Conservation (phyloP, 2,797 vertebrate genomes). For the Clarias platycephalus region DNA sequence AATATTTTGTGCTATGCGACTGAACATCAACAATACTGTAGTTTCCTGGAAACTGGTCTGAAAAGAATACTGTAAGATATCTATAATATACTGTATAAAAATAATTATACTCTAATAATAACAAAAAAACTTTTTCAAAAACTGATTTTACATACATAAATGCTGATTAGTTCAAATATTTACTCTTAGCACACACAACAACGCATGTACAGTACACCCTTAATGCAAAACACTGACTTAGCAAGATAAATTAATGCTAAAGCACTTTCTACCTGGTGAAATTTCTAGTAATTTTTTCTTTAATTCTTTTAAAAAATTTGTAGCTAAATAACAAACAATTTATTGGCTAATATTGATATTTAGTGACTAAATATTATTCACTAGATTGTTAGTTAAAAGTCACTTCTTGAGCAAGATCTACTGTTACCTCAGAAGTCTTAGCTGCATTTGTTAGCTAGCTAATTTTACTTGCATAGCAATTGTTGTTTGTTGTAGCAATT, state of each 20-base stretch:
- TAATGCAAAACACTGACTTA: background rate
- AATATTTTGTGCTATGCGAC: background rate
- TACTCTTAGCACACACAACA: background rate
- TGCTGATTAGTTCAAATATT: background rate
- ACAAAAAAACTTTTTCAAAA: background rate
- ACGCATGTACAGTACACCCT: background rate
- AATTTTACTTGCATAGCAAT: background rate
- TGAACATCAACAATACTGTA: background rate
- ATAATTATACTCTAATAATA: background rate
- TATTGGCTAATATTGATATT: too few relatives aligned
- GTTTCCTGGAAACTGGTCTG: background rate
- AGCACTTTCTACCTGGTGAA: background rate
- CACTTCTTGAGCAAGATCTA: background rate
- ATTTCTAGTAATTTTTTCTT: background rate
- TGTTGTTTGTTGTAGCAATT: background rate
- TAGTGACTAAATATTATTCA: too few relatives aligned
- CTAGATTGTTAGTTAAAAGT: background rate
- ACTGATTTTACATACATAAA: background rate
- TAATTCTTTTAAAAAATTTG: background rate
- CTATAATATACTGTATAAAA: background rate
- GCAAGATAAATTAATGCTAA: background rate
- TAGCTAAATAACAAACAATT: background rate
- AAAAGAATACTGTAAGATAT: background rate
- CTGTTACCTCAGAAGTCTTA: background rate
- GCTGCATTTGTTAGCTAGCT: background rate